Base-by-base conservation (phyloP, 1,140 invertebrate genomes). In the Euura saliciscinereae region DNA sequence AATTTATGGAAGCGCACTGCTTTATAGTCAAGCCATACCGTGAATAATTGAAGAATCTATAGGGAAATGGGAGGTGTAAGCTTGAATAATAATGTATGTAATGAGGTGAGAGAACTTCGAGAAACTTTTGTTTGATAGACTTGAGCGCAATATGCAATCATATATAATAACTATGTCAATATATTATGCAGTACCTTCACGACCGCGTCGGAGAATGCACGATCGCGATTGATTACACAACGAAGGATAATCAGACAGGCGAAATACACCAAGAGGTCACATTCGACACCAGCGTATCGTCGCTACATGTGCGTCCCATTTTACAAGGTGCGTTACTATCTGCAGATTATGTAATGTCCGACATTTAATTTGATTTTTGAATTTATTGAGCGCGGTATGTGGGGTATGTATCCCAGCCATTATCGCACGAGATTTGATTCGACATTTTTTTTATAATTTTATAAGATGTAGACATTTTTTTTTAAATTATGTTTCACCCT, bases 201-300 rank as follows among this genome's bases (percentile, higher is more conserved):
- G 74, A 77, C 11, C 72, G 76, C 2, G 71, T 65, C 65, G 74
- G 76, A 44, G 76, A 77, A 68, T 77, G 76, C 66, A 71, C 71
- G 44, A 67, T 77, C 59, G 71, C 64, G 28, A 72, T 74, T 8
- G 66, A 65, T 2, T 66, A 71, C 44, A 65, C 28, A 45, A 65
- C n/a, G 4, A 68, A 43, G 65, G 71, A 72, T 70, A 70, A 73
- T 71, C 66, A 71, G 42, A 73, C 72, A 10, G 71, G 72, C 43
- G 72, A 71, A 51, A 69, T 71, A 69, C 70, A 67, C 43, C 10
- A 72, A 6, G 75, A 75, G 71, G 71, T 77, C 28, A 13, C 42
- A 59, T 77, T 77, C 46, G 73, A 77, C 51, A 77, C 76, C 43
- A 68, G 45, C 11, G 73, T 77, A 10, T 73, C 73, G 1, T 70